These are phyloP conservation scores for Aegithalos caudatus DNA, from an alignment of 2,113 vertebrate genomes.

Conservation along the genomic window DNA sequence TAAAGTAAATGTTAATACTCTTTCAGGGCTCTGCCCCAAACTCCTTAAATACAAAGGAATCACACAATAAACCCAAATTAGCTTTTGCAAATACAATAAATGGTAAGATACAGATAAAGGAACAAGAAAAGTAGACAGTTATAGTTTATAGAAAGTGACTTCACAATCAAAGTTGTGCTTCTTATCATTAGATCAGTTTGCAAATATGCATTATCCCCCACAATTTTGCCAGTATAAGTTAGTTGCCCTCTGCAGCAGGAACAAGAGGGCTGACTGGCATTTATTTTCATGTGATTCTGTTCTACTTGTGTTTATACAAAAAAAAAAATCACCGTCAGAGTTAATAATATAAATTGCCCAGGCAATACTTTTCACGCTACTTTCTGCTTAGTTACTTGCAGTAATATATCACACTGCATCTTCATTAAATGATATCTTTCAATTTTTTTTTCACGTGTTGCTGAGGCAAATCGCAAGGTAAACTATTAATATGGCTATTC, in stretches of 20 bases:
- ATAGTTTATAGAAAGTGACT: slow-evolving; percentile 79
- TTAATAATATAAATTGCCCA: slow-evolving; percentile 73
- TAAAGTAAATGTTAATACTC: slow-evolving; percentile 70
- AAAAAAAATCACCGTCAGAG: slow-evolving; percentile 73
- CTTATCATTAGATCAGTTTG: slow-evolving; percentile 82
- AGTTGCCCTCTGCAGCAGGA: slow-evolving; percentile 65
- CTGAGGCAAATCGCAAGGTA: slow-evolving; percentile 77
- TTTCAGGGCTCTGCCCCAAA: slow-evolving; percentile 90
- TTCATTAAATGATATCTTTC: slow-evolving; percentile 57
- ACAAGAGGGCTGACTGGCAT: slow-evolving; percentile 62
- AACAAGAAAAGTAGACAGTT: slow-evolving; percentile 73
- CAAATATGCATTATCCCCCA: slow-evolving; percentile 73
- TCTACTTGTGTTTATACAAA: slow-evolving; percentile 69
- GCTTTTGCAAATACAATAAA: slow-evolving; percentile 75
- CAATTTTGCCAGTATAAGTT: slow-evolving; percentile 58
- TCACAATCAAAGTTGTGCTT: slow-evolving; percentile 90
- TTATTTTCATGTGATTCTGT: slow-evolving; percentile 63
- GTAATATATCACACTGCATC: slow-evolving; percentile 62
- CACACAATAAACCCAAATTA: slow-evolving; percentile 84
- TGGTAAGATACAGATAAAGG: slow-evolving; percentile 74
- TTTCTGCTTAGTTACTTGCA: slow-evolving; percentile 71
- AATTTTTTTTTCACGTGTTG: slow-evolving; percentile 48
- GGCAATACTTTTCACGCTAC: slow-evolving; percentile 63
- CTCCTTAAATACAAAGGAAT: slow-evolving; percentile 89
- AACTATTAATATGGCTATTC: slow-evolving; percentile 82